Evolutionary conservation across 2,888 invertebrate genomes (phyloP).

Genomic region (Epirrhoe tristata): DNA sequence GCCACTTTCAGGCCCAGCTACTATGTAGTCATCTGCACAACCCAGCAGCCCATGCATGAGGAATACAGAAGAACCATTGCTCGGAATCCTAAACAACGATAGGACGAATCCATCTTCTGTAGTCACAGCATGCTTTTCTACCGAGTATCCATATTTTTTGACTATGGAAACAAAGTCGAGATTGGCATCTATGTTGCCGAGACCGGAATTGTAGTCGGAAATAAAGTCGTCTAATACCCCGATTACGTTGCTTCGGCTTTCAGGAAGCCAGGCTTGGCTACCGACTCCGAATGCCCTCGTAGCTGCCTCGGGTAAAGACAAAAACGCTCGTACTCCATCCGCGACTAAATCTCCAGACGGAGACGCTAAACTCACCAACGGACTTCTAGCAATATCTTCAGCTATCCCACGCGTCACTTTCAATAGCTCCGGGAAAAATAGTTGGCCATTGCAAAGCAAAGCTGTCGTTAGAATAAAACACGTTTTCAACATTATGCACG

Average conservation of each 20-base stretch:
- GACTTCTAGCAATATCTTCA: slow-evolving; percentile 41
- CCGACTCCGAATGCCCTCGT: slow-evolving; percentile 48
- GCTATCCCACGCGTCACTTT: slow-evolving; percentile 41
- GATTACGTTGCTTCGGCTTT: slow-evolving; percentile 49
- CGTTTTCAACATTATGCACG: slow-evolving; percentile 46
- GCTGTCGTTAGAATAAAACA: slow-evolving; percentile 36
- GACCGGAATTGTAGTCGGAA: slow-evolving; percentile 50
- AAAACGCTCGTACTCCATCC: slow-evolving; percentile 43
- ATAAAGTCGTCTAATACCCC: slow-evolving; percentile 50
- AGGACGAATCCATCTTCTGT: slow-evolving; percentile 68
- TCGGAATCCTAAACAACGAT: slow-evolving; percentile 62
- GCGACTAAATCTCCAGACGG: slow-evolving; percentile 49
- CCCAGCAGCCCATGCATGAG: slow-evolving; percentile 71
- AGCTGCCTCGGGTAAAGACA: slow-evolving; percentile 47
- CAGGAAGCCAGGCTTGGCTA: slow-evolving; percentile 43
- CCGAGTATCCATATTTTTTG: slow-evolving; percentile 60
- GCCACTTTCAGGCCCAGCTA: slow-evolving; percentile 61
- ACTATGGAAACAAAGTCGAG: slow-evolving; percentile 55
- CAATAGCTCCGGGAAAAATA: slow-evolving; percentile 43
- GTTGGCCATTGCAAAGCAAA: slow-evolving; percentile 43
- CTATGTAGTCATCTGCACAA: slow-evolving; percentile 68
- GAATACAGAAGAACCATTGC: slow-evolving; percentile 61
- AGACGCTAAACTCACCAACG: slow-evolving; percentile 44
- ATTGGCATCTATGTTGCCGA: slow-evolving; percentile 58
- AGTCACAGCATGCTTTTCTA: slow-evolving; percentile 58